Evolutionary conservation across 2,888 invertebrate genomes (phyloP), one percentile per base, ranked within the genome.

Genomic region (Hemicrepidius hirtus): DNA sequence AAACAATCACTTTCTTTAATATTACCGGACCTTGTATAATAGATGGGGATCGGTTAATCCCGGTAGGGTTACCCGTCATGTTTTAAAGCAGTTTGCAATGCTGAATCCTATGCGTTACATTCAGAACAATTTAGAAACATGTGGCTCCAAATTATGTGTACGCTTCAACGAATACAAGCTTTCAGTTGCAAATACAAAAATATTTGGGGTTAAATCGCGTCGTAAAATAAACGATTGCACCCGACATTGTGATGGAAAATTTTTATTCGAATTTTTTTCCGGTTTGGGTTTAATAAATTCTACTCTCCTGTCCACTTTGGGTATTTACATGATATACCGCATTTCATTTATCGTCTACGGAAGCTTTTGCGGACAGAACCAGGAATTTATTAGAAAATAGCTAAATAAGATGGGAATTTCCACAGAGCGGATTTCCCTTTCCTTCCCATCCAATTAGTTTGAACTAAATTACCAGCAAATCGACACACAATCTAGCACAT

Each of bases 381-480:
- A 12, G 4, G 13, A 53, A 28, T 28, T 24, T 53, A 28, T 53
- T 28, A 53, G 50, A 50, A 50, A 53, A 53, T 24, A 53, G 24
- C 4, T 13, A 13, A 28, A 53, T 28, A 53, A 53, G 53, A 53
- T 13, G 24, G 53, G 21, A 28, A 53, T 50, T 53, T 53, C 53
- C 53, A 3, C 13, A 28, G 32, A 53, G 4, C 3, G 24, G 24
- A 1, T 7, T n/a, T 50, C 21, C 24, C 24, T 50, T 55, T 35
- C 55, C 35, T 57, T 57, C n/a, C 12, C 57, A 64, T 70, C 35
- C 50, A 55, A 70, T 70, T 70, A 70, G 62, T 55, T 37, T 37
- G 55, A 13, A 70, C 41, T 57, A 64, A 70, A 70, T 70, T 70
- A 55, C 41, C 53, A 44, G 57, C 49, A 57, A 55, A 63, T 63